These are phyloP conservation scores for Tachysurus vachellii DNA, from an alignment of 2,113 vertebrate genomes.

Conservation along the genomic window DNA sequence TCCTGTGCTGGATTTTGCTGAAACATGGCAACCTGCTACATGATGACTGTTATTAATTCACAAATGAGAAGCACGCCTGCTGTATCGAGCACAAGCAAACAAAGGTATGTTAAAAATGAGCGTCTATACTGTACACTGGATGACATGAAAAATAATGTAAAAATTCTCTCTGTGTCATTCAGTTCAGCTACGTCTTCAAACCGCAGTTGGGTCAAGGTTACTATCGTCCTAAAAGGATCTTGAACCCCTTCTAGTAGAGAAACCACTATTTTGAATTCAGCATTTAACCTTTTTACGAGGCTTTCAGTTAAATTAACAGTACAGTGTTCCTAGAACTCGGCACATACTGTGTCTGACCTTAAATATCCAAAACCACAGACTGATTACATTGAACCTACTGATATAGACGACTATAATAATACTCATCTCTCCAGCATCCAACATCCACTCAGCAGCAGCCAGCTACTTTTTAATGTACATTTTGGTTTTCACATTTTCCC, in stretches of 20 bases:
- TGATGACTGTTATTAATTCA: not conserved
- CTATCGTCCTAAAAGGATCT: not conserved
- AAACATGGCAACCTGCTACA: not conserved
- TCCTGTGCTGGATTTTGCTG: not conserved
- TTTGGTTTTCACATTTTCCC: not conserved
- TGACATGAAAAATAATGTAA: rapidly evolving
- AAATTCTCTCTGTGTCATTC: not conserved
- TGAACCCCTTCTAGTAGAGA: not conserved
- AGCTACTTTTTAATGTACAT: too few species aligned
- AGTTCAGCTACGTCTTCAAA: too few species aligned
- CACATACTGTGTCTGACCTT: not conserved
- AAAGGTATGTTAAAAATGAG: not conserved
- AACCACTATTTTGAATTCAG: not conserved
- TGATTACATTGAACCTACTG: not conserved
- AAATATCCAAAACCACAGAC: not conserved
- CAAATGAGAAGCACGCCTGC: not conserved
- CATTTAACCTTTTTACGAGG: not conserved
- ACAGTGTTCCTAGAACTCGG: constrained; percentile 72
- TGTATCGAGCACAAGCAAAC: not conserved
- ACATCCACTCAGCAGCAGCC: too few species aligned
- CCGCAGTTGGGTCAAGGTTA: not conserved
- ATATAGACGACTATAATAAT: not conserved
- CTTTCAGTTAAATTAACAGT: not conserved
- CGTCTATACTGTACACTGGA: not conserved
- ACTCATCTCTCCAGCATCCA: not conserved